Base-by-base conservation (phyloP, 2,888 invertebrate species). In the Sialis lutaria region DNA sequence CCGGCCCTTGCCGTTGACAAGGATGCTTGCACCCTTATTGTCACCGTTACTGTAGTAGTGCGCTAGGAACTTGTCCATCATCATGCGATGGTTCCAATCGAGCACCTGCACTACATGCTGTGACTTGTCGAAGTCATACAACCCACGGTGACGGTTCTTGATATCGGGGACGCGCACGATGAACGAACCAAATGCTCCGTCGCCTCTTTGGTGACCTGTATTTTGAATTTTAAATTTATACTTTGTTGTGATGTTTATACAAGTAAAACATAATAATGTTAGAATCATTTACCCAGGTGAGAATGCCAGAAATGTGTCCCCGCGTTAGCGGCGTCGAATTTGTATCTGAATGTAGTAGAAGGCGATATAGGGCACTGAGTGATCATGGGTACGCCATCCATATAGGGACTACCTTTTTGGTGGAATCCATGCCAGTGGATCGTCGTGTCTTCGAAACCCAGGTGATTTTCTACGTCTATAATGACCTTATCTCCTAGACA, bases 371-470 rank as follows among this genome's bases (percentile, higher is more conserved):
- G 87, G 53, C 89, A 89, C 63, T 90, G 90, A 0, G 88, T 85
- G 6, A 90, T 75, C 51, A 78, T 80, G 0, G 90, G 88, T 1
- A 88, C 88, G 0, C 90, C 90, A 53, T 91, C 90, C 88, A 89
- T 89, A 59, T 82, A 89, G 0, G 88, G 88, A 0, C 79, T 79
- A 1, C 74, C 74, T 45, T 67, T 65, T 63, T 88, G 86, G 58
- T 88, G 88, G 57, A 85, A 77, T 0, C 93, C 92, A 58, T 93
- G 93, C 91, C 91, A 93, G 59, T 93, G 93, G 13, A 93, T 78
- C 0, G 84, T 80, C 0, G 89, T 88, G 22, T 81, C 82, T 59
- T 89, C 88, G 0, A 82, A 80, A 58, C 79, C 72, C 61, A 92
- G 61, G 50, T 75, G 72, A 59, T 93, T 93, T 52, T 77, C 74